Conservation (phyloP, 1,140 invertebrate genomes). For the Polypedilum pembai region DNA sequence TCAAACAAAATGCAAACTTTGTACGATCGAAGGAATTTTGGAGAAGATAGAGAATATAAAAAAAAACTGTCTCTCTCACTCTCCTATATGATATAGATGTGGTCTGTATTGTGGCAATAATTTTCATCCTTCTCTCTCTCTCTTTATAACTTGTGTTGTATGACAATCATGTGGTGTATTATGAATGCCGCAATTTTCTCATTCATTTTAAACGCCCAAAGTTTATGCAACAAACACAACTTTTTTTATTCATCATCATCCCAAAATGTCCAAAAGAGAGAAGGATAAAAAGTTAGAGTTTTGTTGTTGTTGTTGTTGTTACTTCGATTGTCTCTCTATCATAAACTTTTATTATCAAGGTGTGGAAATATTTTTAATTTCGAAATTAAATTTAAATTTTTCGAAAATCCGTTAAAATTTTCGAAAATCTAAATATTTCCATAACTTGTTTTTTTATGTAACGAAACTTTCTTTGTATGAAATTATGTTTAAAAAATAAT, state of each 20-base stretch:
- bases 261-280: too few relatives aligned
- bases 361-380: too few relatives aligned
- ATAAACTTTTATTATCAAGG: too few relatives aligned
- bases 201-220: constrained; percentile 12
- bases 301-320: too few relatives aligned
- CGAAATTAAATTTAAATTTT: too few relatives aligned
- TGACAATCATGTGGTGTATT: not conserved
- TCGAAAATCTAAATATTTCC: too few relatives aligned
- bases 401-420: too few relatives aligned
- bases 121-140: not conserved
- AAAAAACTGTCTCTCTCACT: not conserved
- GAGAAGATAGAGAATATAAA: constrained; percentile 13
- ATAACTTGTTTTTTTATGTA: too few relatives aligned
- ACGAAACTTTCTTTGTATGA: too few relatives aligned
- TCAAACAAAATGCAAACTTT: constrained; percentile 24
- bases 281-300: too few relatives aligned
- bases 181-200: constrained; percentile 6
- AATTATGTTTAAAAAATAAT: too few relatives aligned
- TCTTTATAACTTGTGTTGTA: not conserved
- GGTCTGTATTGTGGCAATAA: not conserved
- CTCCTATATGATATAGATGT: not conserved
- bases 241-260: not conserved
- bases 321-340: too few relatives aligned
- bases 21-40: constrained; percentile 12
- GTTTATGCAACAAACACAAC: not conserved